These are phyloP conservation scores for Promerops cafer DNA, from an alignment of 2,113 vertebrate genomes.

Conservation along the genomic window DNA sequence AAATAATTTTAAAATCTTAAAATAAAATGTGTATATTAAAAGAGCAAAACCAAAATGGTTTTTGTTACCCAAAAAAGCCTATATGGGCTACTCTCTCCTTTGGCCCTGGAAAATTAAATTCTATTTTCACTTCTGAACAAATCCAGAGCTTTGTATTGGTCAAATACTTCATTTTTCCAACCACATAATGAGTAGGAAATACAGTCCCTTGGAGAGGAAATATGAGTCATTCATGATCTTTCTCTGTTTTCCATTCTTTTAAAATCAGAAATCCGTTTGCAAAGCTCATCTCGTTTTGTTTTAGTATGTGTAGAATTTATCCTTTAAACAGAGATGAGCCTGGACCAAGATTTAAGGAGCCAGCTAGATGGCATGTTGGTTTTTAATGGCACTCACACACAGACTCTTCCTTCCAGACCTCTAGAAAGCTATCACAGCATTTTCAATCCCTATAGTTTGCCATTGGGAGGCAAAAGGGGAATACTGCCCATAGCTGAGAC, in stretches of 20 bases:
- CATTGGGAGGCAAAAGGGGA: background rate
- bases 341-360: background rate
- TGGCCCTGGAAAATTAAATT: background rate
- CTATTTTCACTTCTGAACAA: background rate
- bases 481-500: background rate
- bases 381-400: background rate
- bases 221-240: background rate
- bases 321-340: background rate
- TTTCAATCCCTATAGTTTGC: background rate
- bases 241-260: background rate
- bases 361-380: background rate
- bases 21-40: background rate
- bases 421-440: background rate
- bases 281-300: background rate
- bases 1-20: background rate
- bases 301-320: background rate
- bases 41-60: background rate
- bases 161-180: background rate
- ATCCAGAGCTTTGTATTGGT: background rate
- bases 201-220: background rate
- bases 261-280: background rate
- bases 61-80: background rate
- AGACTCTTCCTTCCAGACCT: background rate
- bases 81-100: background rate
- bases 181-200: background rate